Evolutionary conservation across 2,888 invertebrate genomes (phyloP).

Genomic region (Protula sp.): DNA sequence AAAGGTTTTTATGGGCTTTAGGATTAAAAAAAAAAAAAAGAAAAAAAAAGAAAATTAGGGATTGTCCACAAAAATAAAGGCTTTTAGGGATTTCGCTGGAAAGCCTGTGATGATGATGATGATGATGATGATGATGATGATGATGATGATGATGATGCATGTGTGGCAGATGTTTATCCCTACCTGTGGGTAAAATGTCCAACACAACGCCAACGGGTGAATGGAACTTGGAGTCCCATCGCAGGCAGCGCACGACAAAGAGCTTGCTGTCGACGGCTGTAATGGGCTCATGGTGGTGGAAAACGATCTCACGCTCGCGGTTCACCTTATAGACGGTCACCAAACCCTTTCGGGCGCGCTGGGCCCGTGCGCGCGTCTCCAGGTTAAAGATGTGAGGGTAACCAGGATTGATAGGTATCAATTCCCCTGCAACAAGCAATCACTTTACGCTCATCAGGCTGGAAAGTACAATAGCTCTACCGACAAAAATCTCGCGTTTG

Average conservation of each 20-base stretch:
- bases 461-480: too few relatives aligned
- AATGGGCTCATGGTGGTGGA: constrained; percentile 35
- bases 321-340: constrained; percentile 33
- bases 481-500: too few relatives aligned
- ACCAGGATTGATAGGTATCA: constrained; percentile 38
- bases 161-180: background rate
- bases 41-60: too few relatives aligned
- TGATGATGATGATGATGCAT: too few relatives aligned
- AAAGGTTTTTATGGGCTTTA: too few relatives aligned
- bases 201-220: constrained; percentile 41
- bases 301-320: constrained; percentile 26
- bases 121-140: too few relatives aligned
- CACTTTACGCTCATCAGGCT: too few relatives aligned
- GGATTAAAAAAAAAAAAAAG: too few relatives aligned
- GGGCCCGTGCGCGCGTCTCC: constrained; percentile 19
- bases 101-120: too few relatives aligned
- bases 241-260: constrained; percentile 41
- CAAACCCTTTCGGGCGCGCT: constrained; percentile 26
- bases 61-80: too few relatives aligned
- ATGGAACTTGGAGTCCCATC: constrained; percentile 35
- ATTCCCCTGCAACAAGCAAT: constrained; percentile 15
- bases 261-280: constrained; percentile 29
- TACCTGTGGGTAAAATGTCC: constrained; percentile 32
- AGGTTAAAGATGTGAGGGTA: constrained; percentile 37
- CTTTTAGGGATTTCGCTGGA: too few relatives aligned